phyloP scores from a whole-genome alignment of 2,113 vertebrate species.

The Mus pahari region DNA sequence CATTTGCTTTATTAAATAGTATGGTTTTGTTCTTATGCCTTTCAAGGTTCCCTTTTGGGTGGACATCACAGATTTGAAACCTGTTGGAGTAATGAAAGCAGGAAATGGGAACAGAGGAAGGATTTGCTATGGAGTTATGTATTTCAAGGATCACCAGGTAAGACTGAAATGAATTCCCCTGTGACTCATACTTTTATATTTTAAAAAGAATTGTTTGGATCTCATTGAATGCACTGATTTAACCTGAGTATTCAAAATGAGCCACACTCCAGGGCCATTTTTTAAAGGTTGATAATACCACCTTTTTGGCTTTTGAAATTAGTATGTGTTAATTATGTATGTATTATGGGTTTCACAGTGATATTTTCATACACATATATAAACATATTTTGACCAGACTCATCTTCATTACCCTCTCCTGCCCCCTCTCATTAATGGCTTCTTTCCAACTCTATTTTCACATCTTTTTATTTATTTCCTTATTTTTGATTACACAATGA shows the following conservation, averaged over 20 bases:
- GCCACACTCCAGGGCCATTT: not conserved
- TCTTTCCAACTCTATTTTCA: not conserved
- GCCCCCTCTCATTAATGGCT: not conserved
- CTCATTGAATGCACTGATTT: constrained; percentile 3
- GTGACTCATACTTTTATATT: constrained; percentile 42
- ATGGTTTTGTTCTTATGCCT: constrained; percentile 32
- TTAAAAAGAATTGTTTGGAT: constrained; percentile 23
- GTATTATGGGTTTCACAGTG: not conserved
- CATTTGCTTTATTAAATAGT: constrained; percentile 43
- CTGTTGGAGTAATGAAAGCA: constrained; percentile 24
- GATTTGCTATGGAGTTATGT: constrained; percentile 2
- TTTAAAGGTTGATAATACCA: not conserved
- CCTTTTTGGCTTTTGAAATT: not conserved
- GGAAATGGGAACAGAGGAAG: not conserved
- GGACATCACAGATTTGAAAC: not conserved
- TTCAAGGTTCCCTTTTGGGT: not conserved
- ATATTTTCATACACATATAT: not conserved
- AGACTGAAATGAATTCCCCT: constrained; percentile 48
- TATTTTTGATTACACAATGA: not conserved
- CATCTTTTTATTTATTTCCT: not conserved
- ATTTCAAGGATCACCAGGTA: constrained; percentile 40
- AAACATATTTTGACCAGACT: not conserved
- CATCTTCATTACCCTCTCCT: not conserved
- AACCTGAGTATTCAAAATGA: constrained; percentile 34
- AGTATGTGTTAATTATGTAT: not conserved